Evolutionary conservation across 2,113 vertebrate genomes (phyloP).

Genomic region (Elanus axillaris): DNA sequence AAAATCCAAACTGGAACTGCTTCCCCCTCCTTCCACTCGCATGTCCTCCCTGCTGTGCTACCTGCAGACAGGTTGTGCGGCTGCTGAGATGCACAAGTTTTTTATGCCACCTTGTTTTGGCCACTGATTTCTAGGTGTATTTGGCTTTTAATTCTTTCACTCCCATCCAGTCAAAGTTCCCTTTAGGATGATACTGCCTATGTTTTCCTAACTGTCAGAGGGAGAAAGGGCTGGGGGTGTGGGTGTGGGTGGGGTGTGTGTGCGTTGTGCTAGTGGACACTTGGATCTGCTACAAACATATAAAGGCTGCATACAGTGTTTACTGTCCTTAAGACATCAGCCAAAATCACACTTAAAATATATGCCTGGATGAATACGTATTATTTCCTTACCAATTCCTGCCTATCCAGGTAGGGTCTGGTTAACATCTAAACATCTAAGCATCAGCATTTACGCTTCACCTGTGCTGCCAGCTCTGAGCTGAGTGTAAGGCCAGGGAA

Average conservation of each 20-base stretch:
- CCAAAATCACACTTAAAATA: not conserved
- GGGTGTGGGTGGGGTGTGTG: rapidly evolving
- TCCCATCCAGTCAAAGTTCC: not conserved
- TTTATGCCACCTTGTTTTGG: not conserved
- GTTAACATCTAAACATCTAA: not conserved
- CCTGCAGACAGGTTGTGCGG: not conserved
- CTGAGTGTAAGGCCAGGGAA: not conserved
- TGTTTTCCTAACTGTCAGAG: not conserved
- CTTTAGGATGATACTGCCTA: not conserved
- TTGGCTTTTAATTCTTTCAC: not conserved
- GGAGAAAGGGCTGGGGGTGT: not conserved
- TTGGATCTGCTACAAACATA: not conserved
- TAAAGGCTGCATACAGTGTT: not conserved
- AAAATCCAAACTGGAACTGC: not conserved
- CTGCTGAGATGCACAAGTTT: not conserved
- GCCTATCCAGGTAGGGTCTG: not conserved
- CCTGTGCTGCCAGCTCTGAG: not conserved
- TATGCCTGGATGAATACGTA: not conserved
- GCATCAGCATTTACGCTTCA: not conserved
- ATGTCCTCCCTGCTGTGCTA: not conserved
- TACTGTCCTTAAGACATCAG: not conserved
- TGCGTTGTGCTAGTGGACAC: not conserved
- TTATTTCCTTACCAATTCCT: not conserved
- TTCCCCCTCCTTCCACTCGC: not conserved
- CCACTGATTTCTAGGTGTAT: not conserved